phyloP scores from a whole-genome alignment of 2,888 invertebrate species.

The Parnassius smintheus region DNA sequence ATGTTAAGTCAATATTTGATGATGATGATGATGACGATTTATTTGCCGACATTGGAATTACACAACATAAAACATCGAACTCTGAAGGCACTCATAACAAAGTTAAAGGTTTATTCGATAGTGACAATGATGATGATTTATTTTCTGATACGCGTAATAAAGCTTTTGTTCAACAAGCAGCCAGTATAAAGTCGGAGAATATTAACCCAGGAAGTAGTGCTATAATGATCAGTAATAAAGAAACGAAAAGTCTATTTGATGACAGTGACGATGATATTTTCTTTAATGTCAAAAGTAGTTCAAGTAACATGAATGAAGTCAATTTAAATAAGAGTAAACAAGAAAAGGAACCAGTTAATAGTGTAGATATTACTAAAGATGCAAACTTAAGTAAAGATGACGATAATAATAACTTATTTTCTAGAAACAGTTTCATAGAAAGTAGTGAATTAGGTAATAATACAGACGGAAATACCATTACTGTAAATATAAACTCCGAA shows the following conservation, averaged over 20 bases:
- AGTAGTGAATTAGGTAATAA: not conserved
- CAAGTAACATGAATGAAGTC: constrained; percentile 14
- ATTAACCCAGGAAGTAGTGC: not conserved
- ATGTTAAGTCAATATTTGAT: constrained; percentile 57
- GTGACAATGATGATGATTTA: constrained; percentile 38
- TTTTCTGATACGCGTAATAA: constrained; percentile 27
- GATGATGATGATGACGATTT: constrained; percentile 63
- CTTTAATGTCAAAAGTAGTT: constrained; percentile 32
- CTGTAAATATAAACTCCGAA: constrained; percentile 16
- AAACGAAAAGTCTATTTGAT: constrained; percentile 34
- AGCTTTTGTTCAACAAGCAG: constrained; percentile 5
- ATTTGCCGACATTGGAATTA: constrained; percentile 53
- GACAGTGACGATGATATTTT: constrained; percentile 54
- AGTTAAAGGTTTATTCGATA: constrained; percentile 49
- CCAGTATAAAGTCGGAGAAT: not conserved
- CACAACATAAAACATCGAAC: constrained; percentile 28
- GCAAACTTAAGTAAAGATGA: constrained; percentile 5
- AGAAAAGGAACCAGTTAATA: not conserved
- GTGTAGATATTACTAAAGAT: not conserved
- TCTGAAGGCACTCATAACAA: constrained; percentile 29
- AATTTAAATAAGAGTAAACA: constrained; percentile 5
- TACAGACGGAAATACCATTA: constrained; percentile 14
- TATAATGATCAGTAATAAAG: not conserved
- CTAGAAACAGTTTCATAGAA: not conserved
- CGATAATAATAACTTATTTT: constrained; percentile 21